Evolutionary conservation across 2,888 invertebrate genomes (phyloP), one percentile per base, ranked within the genome.

Genomic region (Nemotelus pantherinus): DNA sequence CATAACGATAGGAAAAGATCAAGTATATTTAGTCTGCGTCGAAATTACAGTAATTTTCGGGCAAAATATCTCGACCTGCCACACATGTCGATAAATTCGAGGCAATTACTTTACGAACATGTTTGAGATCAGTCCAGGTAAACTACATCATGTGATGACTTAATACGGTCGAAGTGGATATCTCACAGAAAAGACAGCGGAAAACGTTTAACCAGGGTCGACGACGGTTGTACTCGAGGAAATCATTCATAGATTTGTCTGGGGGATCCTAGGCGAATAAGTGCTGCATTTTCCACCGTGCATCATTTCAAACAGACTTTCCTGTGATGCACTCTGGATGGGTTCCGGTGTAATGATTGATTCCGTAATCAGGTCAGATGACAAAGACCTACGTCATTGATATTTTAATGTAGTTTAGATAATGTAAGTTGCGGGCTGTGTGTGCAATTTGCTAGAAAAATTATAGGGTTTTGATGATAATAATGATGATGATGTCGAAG

Each of bases 31-130:
- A 74, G 74, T 71, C 50, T 39, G 53, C 25, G 25, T 43, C 53
- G n/a, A 79, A 76, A 79, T 79, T 79, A 79, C 77, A 63, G 79
- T 79, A 77, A 79, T 79, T 79, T 79, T 67, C 72, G 43, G 74
- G 72, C 77, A 71, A 70, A 79, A 77, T 77, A 77, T 79, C 79
- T 78, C 65, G 79, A 79, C 76, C 76, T 79, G 79, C 79, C 79
- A 79, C 79, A 79, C 79, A 79, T 79, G 79, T 79, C 77, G 79
- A 79, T 79, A 79, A 77, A 77, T 76, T 71, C 53, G 41, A 75
- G 58, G 57, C 65, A 67, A 77, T 68, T 77, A 58, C 68, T 65
- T 74, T 64, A n/a, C 47, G 5, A 50, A 25, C 48, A 50, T n/a
- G 4, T 65, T 53, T 70, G 3, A 25, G 41, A 10, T 9, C 2